Conservation (phyloP, 2,888 invertebrate species). For the Drosophila prostipennis region DNA sequence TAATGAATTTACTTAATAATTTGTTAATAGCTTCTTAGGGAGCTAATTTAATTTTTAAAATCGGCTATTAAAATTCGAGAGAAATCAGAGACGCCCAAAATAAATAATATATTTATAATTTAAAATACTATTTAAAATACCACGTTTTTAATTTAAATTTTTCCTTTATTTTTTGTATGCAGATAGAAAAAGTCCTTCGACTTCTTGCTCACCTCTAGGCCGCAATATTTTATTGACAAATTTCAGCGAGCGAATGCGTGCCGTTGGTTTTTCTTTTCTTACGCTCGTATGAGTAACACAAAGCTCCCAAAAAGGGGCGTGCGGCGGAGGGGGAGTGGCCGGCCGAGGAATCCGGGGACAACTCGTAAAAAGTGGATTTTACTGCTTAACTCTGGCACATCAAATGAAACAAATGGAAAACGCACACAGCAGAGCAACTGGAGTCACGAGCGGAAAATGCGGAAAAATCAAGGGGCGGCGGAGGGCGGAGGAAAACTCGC, state of each 20-base stretch:
- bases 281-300: conserved; percentile 52
- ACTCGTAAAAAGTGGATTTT: conserved; percentile 77
- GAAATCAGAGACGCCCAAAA: no score
- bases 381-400: conserved; percentile 73
- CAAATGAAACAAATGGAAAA: conserved; percentile 72
- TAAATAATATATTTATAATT: no score
- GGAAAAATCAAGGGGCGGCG: conserved; percentile 3
- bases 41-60: no score
- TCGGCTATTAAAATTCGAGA: no score
- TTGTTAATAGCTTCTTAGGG: no score
- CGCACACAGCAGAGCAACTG: conserved; percentile 24
- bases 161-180: not conserved
- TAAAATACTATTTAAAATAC: no score
- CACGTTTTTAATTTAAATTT: no score
- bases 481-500: no score
- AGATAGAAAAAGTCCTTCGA: rapidly evolving
- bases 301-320: conserved; percentile 27
- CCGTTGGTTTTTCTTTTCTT: conserved; percentile 26
- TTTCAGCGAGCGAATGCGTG: conserved; percentile 40
- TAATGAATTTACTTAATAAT: no score
- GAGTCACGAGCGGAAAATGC: conserved; percentile 23
- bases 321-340: conserved; percentile 2
- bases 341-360: conserved; percentile 33
- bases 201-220: conserved; percentile 38
- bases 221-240: conserved; percentile 64